Evolutionary conservation across 1,140 invertebrate genomes (phyloP), one percentile per base, ranked within the genome.

Genomic region (Panulirus ornatus): DNA sequence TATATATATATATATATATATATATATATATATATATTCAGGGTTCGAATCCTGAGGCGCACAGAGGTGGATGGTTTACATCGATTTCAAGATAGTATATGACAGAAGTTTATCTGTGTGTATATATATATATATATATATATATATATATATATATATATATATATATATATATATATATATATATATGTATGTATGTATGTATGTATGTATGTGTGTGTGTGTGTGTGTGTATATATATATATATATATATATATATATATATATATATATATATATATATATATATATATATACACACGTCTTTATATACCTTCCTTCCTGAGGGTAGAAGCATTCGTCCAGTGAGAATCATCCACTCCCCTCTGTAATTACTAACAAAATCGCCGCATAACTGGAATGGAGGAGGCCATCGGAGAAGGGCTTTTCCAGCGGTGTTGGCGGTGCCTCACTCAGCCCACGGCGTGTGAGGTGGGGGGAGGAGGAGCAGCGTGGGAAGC

Each of bases 211-310:
- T 63, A 36, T 34, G 34, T 38, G 54, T 58, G 44, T 38, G 54
- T 58, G 44, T 34, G 54, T 58, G 44, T 38, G 54, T 58, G 54
- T 38, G 38, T 38, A n/a, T 22, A 30, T n/a, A 8, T 16, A 9
- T 76, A 11, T 76, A 8, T 38, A 44, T 82, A 44, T 81, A 42
- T 81, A 42, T 81, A 42, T 81, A 42, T 81, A 42, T 81, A 42
- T 81, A 42, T 81, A 42, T 81, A 42, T 81, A 42, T 81, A 42
- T 82, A n/a, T 82, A 44, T 58, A 44, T 58, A 44, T 54, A 22
- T 82, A 44, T 76, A 44, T 82, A 2, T 82, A 22, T 54, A 8
- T 34, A 22, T 36, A 6, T 54, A n/a, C n/a, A 6, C 22, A n/a
- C 9, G 38, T 38, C 2, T 36, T 2, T 76, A 40, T 40, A n/a